Base-by-base conservation (phyloP, 2,113 vertebrate genomes). In the Poeciliopsis prolifica region DNA sequence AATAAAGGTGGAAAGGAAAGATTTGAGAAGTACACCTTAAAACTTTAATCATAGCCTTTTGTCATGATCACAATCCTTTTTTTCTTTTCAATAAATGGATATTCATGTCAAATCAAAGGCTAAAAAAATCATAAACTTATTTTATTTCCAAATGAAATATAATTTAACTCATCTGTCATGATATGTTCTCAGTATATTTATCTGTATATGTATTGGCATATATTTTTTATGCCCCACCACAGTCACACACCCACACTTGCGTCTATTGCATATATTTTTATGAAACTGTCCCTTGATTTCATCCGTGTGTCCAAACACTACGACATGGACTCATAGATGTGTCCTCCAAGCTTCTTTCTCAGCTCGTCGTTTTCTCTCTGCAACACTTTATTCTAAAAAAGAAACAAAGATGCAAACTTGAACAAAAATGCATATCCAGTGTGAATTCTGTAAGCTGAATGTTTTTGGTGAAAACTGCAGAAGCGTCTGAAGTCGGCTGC, bases 311-410 rank as follows among this genome's bases (percentile, higher is more conserved):
- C n/a, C 28, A 68, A 31, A 19, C 19, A 22, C 19, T 54, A 19
- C 0, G 17, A 42, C 5, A 30, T 15, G 10, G 12, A 3, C 29
- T 61, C 0, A 2, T 48, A 22, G 8, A 70, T 17, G 19, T 76
- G 68, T 71, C 19, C 75, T 40, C 65, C 33, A 33, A 95, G 85
- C 77, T 65, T 91, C 72, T 44, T 92, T 73, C 79, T 94, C 77
- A 95, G 89, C 74, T 92, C 90, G 1, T 48, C 58, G 26, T 94
- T 95, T 60, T 95, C 92, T 30, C 74, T 93, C 70, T 94, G 92
- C 79, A 95, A 88, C 2, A 93, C 65, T 80, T 94, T 95, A 82
- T 93, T 95, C 94, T 95, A 64, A 51, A 77, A 33, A 61, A 64
- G 1, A 66, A 68, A 3, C 2, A 62, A 26, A 33, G 11, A 51